A percentile compares a stretch with the other conserved stretches of the same genome.
These are phyloP conservation scores for Heterodera carotae DNA, from an alignment of 1,140 invertebrate species.

Conservation along the genomic window DNA sequence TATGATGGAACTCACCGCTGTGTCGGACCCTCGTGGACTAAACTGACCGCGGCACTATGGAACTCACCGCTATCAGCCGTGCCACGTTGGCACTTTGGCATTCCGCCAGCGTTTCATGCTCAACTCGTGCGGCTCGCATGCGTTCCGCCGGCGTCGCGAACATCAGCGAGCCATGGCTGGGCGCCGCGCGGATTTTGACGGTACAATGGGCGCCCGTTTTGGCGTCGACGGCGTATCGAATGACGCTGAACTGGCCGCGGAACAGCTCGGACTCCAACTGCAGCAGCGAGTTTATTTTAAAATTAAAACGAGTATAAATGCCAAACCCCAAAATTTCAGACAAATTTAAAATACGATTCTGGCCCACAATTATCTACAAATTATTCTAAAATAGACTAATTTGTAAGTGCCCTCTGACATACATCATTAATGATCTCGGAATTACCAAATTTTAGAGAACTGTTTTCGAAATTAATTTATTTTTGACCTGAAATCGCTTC, in stretches of 20 bases:
- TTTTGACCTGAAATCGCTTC: constrained; percentile 54
- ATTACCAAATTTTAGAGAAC: too few species aligned
- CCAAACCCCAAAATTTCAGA: not conserved
- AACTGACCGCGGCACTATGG: not conserved
- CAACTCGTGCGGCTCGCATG: constrained; percentile 35
- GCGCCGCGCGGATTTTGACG: constrained; percentile 50
- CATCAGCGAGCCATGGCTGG: constrained; percentile 25
- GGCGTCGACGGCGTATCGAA: constrained; percentile 60
- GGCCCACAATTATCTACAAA: too few species aligned
- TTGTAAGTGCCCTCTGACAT: too few species aligned
- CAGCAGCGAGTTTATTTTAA: not conserved
- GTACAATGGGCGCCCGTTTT: constrained; percentile 53
- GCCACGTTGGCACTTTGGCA: constrained; percentile 64
- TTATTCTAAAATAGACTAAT: too few species aligned
- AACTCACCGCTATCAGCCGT: constrained; percentile 55
- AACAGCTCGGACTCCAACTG: constrained; percentile 55
- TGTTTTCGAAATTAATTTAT: too few species aligned
- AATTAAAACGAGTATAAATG: not conserved
- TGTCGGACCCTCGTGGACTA: too few species aligned
- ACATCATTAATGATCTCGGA: too few species aligned
- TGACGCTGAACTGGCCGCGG: constrained; percentile 58
- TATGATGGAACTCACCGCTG: constrained; percentile 51
- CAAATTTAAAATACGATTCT: too few species aligned
- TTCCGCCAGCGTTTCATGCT: constrained; percentile 55
- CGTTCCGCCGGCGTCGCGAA: constrained; percentile 32